Base-by-base conservation (phyloP, 2,797 vertebrate genomes). In the Synanceia verrucosa region DNA sequence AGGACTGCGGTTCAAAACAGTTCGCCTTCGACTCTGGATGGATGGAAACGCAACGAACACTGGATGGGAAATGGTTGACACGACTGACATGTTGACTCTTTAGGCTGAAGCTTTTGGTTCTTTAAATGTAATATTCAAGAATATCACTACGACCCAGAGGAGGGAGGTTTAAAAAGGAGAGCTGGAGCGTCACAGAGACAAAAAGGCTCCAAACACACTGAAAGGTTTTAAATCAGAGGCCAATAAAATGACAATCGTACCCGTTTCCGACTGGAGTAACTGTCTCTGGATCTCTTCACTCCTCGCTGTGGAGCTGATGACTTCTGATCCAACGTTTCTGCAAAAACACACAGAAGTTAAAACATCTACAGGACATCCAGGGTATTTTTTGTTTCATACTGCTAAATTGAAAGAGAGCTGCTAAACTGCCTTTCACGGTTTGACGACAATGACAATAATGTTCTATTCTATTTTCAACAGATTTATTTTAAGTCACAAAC, bases 21-120 rank as follows among this genome's bases (percentile, higher is more conserved):
- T 85, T 43, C 95, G 95, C 90, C 96, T 96, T 51, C 96, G 91
- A 50, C 95, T 93, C 97, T 98, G 63, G 23, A 76, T 60, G 50
- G 55, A 74, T 26, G 60, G 28, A 65, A 19, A 75, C 5, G 6
- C 23, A 57, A 9, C 41, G 21, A 62, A 19, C 3, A 10, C n/a
- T 14, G 24, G n/a, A 5, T n/a, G 1, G 36, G n/a, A 55, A 55
- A 28, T 16, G 6, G 33, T 18, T 28, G 8, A 43, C 5, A 21
- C 5, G 1, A 46, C 28, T 34, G 8, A 34, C 41, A 28, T 10
- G 6, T 7, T 46, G 34, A 36, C 41, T 23, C 6, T 47, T 18
- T 21, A 16, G 34, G 33, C n/a, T 16, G 12, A 31, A 41, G 26
- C 1, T 50, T 19, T 52, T 36, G 14, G 13, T 53, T 53, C 19